Conservation (phyloP, 92 coral and sea anemone genomes). For the Umimayanthus chanpuru region DNA sequence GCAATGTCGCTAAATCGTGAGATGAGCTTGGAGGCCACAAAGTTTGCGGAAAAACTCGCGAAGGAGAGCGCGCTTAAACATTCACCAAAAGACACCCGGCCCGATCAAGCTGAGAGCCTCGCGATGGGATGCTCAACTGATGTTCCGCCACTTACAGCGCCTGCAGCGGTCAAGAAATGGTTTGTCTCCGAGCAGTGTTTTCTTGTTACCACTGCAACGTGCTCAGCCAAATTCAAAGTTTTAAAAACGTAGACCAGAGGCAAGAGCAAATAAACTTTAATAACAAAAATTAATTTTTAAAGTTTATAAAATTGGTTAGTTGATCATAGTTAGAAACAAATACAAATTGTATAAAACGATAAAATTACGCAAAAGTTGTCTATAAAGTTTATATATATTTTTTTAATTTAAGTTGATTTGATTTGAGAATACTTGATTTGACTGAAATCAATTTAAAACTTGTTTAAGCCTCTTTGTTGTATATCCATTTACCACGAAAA, state of each 20-base stretch:
- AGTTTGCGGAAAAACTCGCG: constrained; percentile 80
- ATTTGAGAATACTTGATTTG: no score
- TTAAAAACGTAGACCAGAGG: no score
- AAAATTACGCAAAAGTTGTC: no score
- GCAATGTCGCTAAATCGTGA: constrained; percentile 58
- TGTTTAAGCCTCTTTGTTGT: no score
- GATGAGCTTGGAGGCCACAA: constrained; percentile 75
- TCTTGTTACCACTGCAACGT: neutral
- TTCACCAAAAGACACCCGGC: constrained; percentile 71
- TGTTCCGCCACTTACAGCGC: constrained; percentile 60
- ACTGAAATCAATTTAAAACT: no score
- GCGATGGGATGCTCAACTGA: constrained; percentile 89
- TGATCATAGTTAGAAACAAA: neutral
- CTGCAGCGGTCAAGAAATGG: constrained; percentile 76
- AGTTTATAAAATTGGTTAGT: neutral
- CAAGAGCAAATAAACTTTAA: neutral
- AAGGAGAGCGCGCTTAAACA: constrained; percentile 73
- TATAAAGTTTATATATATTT: no score
- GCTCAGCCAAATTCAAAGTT: neutral
- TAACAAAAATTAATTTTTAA: neutral
- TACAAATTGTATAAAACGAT: no score
- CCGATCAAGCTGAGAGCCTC: constrained; percentile 89
- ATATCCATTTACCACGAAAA: no score
- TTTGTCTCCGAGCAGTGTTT: neutral
- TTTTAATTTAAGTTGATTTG: no score